These are phyloP conservation scores for Timema podura DNA, from an alignment of 2,888 invertebrate species.

Conservation along the genomic window DNA sequence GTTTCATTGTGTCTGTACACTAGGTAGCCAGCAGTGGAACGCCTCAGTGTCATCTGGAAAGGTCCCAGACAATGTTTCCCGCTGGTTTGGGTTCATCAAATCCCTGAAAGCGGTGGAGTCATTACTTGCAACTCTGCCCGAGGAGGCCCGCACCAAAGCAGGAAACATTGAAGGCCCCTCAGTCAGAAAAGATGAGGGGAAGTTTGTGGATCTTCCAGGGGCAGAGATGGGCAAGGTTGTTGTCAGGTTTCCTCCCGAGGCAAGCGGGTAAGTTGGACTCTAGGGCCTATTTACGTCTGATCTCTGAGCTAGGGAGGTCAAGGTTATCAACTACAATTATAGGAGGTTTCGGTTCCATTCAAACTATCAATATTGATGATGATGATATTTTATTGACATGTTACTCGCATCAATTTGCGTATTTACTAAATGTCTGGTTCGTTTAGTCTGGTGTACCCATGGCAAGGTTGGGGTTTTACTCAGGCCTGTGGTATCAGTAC, in stretches of 20 bases:
- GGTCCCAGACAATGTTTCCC: slow-evolving; percentile 54
- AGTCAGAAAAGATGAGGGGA: slow-evolving; percentile 79
- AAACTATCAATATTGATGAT: too few relatives aligned
- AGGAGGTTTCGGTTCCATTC: too few relatives aligned
- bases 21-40: slow-evolving; percentile 33
- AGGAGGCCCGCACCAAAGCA: slow-evolving; percentile 45
- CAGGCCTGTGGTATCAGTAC: too few relatives aligned
- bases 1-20: slow-evolving; percentile 34
- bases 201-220: slow-evolving; percentile 92
- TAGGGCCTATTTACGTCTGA: too few relatives aligned
- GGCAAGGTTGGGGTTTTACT: too few relatives aligned
- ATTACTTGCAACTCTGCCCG: slow-evolving; percentile 53
- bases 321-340: too few relatives aligned
- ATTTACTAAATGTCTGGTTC: too few relatives aligned
- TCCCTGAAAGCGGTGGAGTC: slow-evolving; percentile 51
- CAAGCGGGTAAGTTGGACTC: slow-evolving; percentile 81
- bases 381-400: too few relatives aligned
- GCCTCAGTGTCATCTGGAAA: slow-evolving; percentile 30
- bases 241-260: slow-evolving; percentile 99
- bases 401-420: too few relatives aligned
- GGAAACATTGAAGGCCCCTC: neutral
- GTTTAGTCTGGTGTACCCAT: too few relatives aligned
- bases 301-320: too few relatives aligned
- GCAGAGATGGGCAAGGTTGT: slow-evolving; percentile 98
- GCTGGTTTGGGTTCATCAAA: slow-evolving; percentile 59